Evolutionary conservation across 2,888 invertebrate genomes (phyloP).

Genomic region (Spilosoma lubricipeda): DNA sequence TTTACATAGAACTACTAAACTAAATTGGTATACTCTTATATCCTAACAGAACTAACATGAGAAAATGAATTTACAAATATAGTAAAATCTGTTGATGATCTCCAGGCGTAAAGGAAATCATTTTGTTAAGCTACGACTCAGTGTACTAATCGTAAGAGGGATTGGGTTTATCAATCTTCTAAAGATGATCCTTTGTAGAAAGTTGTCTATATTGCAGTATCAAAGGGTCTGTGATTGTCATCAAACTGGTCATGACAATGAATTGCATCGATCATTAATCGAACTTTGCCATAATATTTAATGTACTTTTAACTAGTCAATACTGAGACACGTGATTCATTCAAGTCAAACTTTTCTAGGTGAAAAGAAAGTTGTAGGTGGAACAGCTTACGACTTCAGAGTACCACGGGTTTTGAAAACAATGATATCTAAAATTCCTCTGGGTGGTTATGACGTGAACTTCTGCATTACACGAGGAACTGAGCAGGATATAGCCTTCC

Average conservation of each 20-base stretch:
- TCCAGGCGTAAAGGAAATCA: neutral
- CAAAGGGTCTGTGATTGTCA: too few relatives aligned
- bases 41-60: too few relatives aligned
- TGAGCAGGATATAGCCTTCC: constrained; percentile 85
- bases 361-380: constrained; percentile 89
- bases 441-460: constrained; percentile 93
- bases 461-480: constrained; percentile 90
- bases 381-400: constrained; percentile 91
- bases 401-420: constrained; percentile 88
- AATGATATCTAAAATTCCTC: constrained; percentile 88
- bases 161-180: too few relatives aligned
- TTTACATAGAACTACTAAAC: too few relatives aligned
- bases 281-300: neutral
- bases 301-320: neutral
- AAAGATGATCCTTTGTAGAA: too few relatives aligned
- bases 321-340: neutral
- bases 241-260: neutral
- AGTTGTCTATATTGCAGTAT: too few relatives aligned
- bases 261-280: neutral
- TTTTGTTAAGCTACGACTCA: neutral
- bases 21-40: too few relatives aligned
- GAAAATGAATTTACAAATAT: neutral
- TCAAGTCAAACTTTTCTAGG: constrained; percentile 75
- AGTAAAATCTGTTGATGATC: neutral
- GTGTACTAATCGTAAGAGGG: too few relatives aligned